Evolutionary conservation across 2,113 vertebrate species (phyloP), one percentile per base, ranked within the genome.

Genomic region (Ammodytes dubius): DNA sequence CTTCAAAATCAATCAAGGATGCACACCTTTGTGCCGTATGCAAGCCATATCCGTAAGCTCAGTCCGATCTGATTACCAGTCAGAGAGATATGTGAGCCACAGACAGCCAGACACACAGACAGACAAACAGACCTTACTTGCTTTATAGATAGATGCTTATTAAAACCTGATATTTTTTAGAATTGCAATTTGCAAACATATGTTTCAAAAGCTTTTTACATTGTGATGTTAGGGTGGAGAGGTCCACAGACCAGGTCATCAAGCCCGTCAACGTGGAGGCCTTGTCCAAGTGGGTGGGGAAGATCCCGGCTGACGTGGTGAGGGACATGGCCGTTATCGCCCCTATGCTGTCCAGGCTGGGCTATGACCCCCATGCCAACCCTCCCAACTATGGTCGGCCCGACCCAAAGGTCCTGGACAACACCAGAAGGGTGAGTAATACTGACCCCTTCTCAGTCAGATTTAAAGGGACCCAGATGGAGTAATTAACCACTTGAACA

Each of bases 161-260:
- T 35, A 60, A 45, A 57, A 58, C 0, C 11, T 17, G n/a, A 4
- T 6, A 27, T 2, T 10, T 74, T 57, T 53, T 15, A 3, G 13
- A n/a, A 27, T 27, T 27, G 27, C 27, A 27, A 27, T 27, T 7
- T 53, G 15, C 11, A 52, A 39, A 37, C 14, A 65, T 50, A 3
- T 37, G 37, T n/a, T 7, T 74, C 10, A 11, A 45, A 27, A 40
- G 0, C 2, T 0, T 35, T 27, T 59, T 27, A 27, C 10, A 17
- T 8, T 76, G 7, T 80, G 11, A 5, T 78, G 56, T 8, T 87
- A 99, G 98, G 89, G 98, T 99, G 89, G 98, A 99, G 93, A 90
- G 98, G 83, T 99, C 98, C 40, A 99, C 98, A 66, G 98, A 99
- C 87, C 98, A 99, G 86, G 98, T 99, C 69, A 97, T 99, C 94